Base-by-base conservation (phyloP, 2,888 invertebrate genomes). In the Noctua pronuba region DNA sequence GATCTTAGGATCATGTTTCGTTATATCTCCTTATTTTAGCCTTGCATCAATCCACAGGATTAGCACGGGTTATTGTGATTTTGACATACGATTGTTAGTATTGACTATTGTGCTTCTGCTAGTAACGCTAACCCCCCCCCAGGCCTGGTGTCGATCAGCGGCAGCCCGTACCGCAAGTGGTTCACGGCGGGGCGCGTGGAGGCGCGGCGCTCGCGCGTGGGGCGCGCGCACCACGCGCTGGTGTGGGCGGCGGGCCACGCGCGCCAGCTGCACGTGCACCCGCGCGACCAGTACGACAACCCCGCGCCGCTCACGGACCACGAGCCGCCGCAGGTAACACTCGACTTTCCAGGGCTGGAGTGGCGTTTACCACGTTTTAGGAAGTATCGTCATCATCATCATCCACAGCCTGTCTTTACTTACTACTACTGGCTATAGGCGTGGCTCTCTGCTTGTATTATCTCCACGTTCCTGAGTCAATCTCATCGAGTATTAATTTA, bases 221-320 rank as follows among this genome's bases (percentile, higher is more conserved):
- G 83, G 0, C 91, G 93, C 98, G 90, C 97, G 98, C 86, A 85
- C 86, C 88, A 98, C 82, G 98, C 98, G 55, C 98, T 99, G 46
- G 98, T 99, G 79, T 98, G 98, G 94, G 87, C 88, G 69, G 98
- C 98, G 13, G 98, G 97, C 64, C 97, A 98, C 73, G 97, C 98
- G 67, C 98, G 98, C 91, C 95, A 97, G 74, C 97, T 99, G 93
- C 98, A 98, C 93, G 97, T 99, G 91, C 99, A 99, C 92, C 99
- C 99, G n/a, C 97, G 99, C 80, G 99, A 99, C 96, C 98, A 98
- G 93, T 99, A 98, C 95, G 98, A 98, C 92, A 99, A 99, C 93
- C 94, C 95, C 69, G 95, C 95, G 86, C 93, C 94, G 83, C 92
- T 92, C 52, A 41, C 88, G 18, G 87, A 87, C 64, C 76, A 68